Base-by-base conservation (phyloP, 2,797 vertebrate species). In the Eutrigla gurnardus region DNA sequence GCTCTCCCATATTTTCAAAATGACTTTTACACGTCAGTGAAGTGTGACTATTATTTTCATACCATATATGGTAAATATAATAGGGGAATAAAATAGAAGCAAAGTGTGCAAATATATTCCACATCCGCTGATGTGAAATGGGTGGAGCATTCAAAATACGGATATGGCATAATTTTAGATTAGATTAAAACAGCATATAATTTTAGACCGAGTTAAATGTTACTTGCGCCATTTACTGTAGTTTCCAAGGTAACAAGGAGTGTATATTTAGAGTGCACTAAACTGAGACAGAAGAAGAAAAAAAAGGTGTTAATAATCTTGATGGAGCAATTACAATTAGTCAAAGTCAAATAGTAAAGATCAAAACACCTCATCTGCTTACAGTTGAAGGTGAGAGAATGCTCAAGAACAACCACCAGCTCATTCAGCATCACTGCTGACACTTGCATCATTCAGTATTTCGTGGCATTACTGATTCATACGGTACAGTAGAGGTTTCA, bases 161-260 rank as follows among this genome's bases (percentile, higher is more conserved):
- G 0, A 85, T 70, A 75, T 57, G 45, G 63, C 80, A 87, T 86
- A 7, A 73, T 78, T 87, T 91, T 80, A 86, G 77, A 85, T 86
- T 84, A 84, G 76, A 88, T 91, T 86, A 90, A 89, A 89, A 90
- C 78, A 78, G 79, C 78, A 88, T 86, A 86, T 89, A 88, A 86
- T 86, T 94, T 92, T 92, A 93, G 91, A 93, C 83, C 68, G 82
- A 77, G 91, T 92, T 93, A 89, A 91, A 92, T 88, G 91, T 90
- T 91, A 91, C 89, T 92, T 91, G 86, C 73, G 49, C 88, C 81
- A 82, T 93, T 93, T 94, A 25, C 25, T 25, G 25, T 25, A 90
- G 94, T 95, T 95, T 95, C 94, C 94, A 94, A 91, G 93, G 93
- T 93, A 95, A 95, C 93, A 10, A 88, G 81, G 62, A 77, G 88